A percentile compares a stretch with the other conserved stretches of the same genome.
Evolutionary conservation across 1,140 invertebrate species (phyloP).

Genomic region (Gryon sp.): DNA sequence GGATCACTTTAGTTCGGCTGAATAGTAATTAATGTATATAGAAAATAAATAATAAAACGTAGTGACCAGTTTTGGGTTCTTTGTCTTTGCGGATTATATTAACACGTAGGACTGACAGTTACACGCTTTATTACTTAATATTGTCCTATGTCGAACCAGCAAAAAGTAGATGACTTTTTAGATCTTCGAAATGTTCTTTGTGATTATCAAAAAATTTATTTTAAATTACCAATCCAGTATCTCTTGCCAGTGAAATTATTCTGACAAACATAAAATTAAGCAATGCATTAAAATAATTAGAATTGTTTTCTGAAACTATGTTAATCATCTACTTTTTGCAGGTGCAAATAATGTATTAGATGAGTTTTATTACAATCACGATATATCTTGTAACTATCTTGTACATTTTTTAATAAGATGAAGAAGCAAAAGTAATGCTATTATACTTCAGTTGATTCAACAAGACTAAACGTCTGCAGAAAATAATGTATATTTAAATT

Average conservation of each 20-base stretch:
- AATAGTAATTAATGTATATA: slow-evolving; percentile 30
- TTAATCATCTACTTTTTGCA: too few species aligned
- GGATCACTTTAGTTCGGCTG: too few species aligned
- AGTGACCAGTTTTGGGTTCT: slow-evolving; percentile 5
- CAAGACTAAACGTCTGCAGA: slow-evolving; percentile 1
- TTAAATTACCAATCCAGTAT: too few species aligned
- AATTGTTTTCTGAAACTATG: too few species aligned
- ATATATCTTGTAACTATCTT: slow-evolving; percentile 21
- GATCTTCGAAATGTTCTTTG: too few species aligned
- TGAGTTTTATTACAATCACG: slow-evolving; percentile 20
- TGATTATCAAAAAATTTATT: too few species aligned
- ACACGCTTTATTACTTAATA: slow-evolving; percentile 32
- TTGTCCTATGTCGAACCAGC: slow-evolving; percentile 20
- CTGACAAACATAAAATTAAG: too few species aligned
- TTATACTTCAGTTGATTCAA: background rate
- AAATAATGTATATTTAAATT: background rate
- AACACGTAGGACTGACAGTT: background rate
- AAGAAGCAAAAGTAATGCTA: too few species aligned
- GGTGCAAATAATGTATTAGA: slow-evolving; percentile 31
- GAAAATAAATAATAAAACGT: slow-evolving; percentile 13
- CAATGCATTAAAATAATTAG: too few species aligned
- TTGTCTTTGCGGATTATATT: slow-evolving; percentile 19
- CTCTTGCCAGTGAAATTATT: too few species aligned
- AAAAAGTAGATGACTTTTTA: too few species aligned
- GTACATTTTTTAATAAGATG: slow-evolving; percentile 22